These are phyloP conservation scores for Cottoperca gobio DNA, from an alignment of 2,797 vertebrate genomes.

Conservation along the genomic window DNA sequence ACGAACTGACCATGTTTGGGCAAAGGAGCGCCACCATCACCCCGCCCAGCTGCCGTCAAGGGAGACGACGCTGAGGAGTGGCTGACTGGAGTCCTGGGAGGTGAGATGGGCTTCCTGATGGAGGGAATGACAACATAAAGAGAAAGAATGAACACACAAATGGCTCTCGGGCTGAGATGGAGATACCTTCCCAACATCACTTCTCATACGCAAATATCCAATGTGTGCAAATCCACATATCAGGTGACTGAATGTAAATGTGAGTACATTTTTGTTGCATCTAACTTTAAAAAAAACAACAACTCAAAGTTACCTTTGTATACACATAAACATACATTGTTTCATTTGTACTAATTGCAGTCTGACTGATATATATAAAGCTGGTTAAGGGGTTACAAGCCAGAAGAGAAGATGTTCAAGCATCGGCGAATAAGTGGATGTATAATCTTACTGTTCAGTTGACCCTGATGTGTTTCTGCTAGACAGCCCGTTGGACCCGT, in stretches of 20 bases:
- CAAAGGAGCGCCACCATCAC: conserved; percentile 83
- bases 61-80: conserved; percentile 87
- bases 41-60: conserved; percentile 82
- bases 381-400: not conserved
- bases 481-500: conserved; percentile 81
- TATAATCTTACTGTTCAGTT: conserved; percentile 78
- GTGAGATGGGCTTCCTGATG: conserved; percentile 88
- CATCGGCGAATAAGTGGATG: not conserved
- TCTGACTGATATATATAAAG: not conserved
- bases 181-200: not conserved
- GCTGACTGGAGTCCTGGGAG: conserved; percentile 90
- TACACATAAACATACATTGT: not conserved
- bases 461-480: conserved; percentile 57
- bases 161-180: not conserved
- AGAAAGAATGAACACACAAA: conserved; percentile 5
- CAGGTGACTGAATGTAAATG: conserved; percentile 1
- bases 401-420: not conserved
- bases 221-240: not conserved
- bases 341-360: not conserved
- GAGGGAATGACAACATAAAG: conserved; percentile 16
- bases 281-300: not conserved
- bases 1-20: conserved; percentile 89
- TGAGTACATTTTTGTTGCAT: not conserved
- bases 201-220: conserved; percentile 10
- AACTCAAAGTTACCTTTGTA: not conserved